Evolutionary conservation across 2,113 vertebrate genomes (phyloP).

Genomic region (Orientallactaga bullata): DNA sequence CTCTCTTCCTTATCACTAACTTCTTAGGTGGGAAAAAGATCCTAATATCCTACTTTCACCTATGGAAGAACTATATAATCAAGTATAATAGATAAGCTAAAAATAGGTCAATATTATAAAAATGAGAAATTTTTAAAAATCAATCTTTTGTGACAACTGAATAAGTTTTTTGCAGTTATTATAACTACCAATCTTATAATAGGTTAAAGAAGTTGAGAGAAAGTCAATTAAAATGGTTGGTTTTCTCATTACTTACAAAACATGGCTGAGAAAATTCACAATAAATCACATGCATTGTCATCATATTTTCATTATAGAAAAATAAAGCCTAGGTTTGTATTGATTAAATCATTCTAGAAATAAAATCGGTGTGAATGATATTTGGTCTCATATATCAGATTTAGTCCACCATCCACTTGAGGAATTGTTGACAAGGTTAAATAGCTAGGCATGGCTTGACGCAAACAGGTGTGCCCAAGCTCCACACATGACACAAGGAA

Average conservation of each 20-base stretch:
- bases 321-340: slow-evolving; percentile 13
- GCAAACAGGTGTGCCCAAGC: not conserved
- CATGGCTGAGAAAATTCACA: not conserved
- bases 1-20: slow-evolving; percentile 54
- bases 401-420: not conserved
- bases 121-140: slow-evolving; percentile 35
- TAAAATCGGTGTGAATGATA: not conserved
- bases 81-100: not conserved
- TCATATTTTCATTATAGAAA: slow-evolving; percentile 1
- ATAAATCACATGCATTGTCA: slow-evolving; percentile 38
- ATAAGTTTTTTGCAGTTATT: not conserved
- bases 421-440: not conserved
- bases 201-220: not conserved
- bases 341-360: slow-evolving; percentile 16
- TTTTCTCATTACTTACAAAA: slow-evolving; percentile 16
- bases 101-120: not conserved
- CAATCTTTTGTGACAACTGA: not conserved
- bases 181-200: not conserved
- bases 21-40: slow-evolving; percentile 57
- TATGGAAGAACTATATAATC: not conserved
- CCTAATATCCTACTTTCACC: not conserved
- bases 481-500: not conserved
- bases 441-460: slow-evolving; percentile 13
- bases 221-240: slow-evolving; percentile 20
- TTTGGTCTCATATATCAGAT: not conserved